Evolutionary conservation across 2,888 invertebrate species (phyloP).

Genomic region (Mythimna ferrago): DNA sequence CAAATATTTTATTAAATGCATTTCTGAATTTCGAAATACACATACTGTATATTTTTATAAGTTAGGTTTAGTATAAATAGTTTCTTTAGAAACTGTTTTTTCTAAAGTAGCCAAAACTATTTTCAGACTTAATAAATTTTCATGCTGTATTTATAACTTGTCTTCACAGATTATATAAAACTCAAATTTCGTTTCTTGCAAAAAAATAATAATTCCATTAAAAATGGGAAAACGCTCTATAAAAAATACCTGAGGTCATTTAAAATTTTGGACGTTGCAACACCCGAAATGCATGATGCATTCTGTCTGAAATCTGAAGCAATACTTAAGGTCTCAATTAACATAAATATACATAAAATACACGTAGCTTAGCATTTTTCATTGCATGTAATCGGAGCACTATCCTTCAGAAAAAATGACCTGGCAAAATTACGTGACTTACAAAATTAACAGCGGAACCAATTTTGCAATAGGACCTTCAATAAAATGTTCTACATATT

Average conservation of each 20-base stretch:
- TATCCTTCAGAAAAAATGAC: slow-evolving; percentile 43
- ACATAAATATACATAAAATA: slow-evolving; percentile 56
- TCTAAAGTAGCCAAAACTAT: not conserved
- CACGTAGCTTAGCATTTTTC: slow-evolving; percentile 42
- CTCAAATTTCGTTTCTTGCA: no score
- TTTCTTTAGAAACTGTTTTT: not conserved
- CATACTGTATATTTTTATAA: no score
- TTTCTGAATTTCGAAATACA: not conserved
- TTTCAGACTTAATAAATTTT: no score
- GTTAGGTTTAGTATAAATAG: no score
- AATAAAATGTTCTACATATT: slow-evolving; percentile 31
- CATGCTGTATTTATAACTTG: no score
- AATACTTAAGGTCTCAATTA: slow-evolving; percentile 58
- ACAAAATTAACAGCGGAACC: slow-evolving; percentile 46
- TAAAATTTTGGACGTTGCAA: slow-evolving; percentile 32
- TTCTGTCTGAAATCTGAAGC: slow-evolving; percentile 48
- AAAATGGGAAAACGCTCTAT: not conserved
- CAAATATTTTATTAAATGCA: not conserved
- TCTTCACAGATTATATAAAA: no score
- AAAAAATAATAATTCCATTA: not conserved
- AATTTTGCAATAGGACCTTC: slow-evolving; percentile 56
- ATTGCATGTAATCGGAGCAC: slow-evolving; percentile 56
- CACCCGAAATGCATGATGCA: not conserved
- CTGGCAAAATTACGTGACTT: slow-evolving; percentile 47
- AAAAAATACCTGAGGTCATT: slow-evolving; percentile 15